Conservation (phyloP, 2,888 invertebrate genomes). For the Onthophagus sagittarius region DNA sequence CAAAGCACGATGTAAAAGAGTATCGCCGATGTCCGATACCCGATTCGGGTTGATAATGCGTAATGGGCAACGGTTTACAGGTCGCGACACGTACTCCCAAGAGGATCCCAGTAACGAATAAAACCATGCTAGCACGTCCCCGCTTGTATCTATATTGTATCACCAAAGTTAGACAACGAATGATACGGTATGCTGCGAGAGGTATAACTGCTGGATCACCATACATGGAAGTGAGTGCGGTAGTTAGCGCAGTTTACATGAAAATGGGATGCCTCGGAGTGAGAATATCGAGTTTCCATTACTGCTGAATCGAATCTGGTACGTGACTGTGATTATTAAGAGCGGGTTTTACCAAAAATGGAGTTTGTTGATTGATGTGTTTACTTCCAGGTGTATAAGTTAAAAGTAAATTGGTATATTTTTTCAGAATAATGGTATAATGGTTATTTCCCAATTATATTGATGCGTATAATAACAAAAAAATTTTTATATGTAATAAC, state of each 20-base stretch:
- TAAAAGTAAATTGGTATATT: not conserved
- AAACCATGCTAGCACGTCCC: not conserved
- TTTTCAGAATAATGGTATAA: not conserved
- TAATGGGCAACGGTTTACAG: not conserved
- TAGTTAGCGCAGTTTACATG: not conserved
- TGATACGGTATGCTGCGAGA: not conserved
- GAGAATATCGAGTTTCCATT: not conserved
- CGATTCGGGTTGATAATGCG: conserved; percentile 1
- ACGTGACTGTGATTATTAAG: not conserved
- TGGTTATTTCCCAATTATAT: too few species aligned
- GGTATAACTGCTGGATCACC: not conserved
- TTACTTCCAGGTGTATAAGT: not conserved
- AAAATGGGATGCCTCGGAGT: not conserved
- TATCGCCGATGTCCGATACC: not conserved
- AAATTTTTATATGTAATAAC: too few species aligned
- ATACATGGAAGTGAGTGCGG: not conserved
- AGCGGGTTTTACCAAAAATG: not conserved
- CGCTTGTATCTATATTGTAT: not conserved
- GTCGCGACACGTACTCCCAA: not conserved
- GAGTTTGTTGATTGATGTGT: not conserved
- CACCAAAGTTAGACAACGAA: not conserved
- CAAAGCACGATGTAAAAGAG: conserved; percentile 23
- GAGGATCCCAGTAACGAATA: not conserved
- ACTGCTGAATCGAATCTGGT: not conserved
- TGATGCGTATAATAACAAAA: too few species aligned